Evolutionary conservation across 2,888 invertebrate genomes (phyloP), one percentile per base, ranked within the genome.

Genomic region (Amphipoea lucens): DNA sequence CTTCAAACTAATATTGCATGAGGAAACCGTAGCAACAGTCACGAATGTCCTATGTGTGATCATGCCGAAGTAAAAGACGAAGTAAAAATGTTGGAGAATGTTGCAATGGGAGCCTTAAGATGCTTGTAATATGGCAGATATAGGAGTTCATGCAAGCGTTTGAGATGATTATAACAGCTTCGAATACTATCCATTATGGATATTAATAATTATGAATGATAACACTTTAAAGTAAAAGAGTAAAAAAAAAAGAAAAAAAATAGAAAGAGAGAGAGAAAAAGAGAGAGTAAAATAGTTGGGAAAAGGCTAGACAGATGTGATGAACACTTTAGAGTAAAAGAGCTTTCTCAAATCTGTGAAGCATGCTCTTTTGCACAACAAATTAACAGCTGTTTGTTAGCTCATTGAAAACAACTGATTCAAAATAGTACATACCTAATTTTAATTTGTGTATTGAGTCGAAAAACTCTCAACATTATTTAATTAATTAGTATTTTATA

Each of bases 1-100:
- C 54, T 11, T 69, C 60, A 7, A 42, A 54, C 80, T 29, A 74
- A 82, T 85, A 85, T 81, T 85, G 48, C 65, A 81, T 82, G 71
- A 81, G 62, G n/a, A n/a, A 74, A 45, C 65, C n/a, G 65, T 63
- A n/a, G 36, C 6, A 45, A 74, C 60, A 51, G 63, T 69, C 83
- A 84, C 75, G 84, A 74, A 79, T 74, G 40, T 45, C 63, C 51
- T 70, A 7, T 63, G 17, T 45, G 51, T n/a, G 71, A 82, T 74
- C 66, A 70, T 40, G 54, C 40, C 29, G 65, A 54, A 20, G 14
- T 0, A 14, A 62, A 67, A 67, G 2, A 81, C 6, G 29, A 40
- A 2, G 11, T 1, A 9, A 5, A 62, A 45, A 48, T 40, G 3
- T 14, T 29, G n/a, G 6, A 67, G 45, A 62, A 42, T 29, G 20